A percentile compares a stretch with the other conserved stretches of the same genome.
These are phyloP conservation scores for Atrichornis clamosus DNA, from an alignment of 2,113 vertebrate species.

Conservation along the genomic window DNA sequence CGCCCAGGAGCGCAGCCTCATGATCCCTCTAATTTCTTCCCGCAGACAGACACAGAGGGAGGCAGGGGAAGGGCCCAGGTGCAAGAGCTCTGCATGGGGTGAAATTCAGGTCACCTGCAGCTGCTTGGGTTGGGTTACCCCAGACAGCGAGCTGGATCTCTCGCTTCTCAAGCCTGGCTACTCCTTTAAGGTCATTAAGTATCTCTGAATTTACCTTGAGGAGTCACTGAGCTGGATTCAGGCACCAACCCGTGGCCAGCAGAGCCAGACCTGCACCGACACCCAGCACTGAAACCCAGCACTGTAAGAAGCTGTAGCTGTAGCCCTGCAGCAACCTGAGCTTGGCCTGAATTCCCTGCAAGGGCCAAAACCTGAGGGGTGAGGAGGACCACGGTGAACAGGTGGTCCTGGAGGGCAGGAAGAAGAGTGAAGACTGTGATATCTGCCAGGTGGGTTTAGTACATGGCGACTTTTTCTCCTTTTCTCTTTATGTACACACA, in stretches of 20 bases:
- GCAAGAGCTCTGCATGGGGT: not conserved
- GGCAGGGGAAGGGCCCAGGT: not conserved
- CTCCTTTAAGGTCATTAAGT: not conserved
- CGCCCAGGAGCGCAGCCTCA: not conserved
- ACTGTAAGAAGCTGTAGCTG: no score
- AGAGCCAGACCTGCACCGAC: not conserved
- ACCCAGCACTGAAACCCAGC: not conserved
- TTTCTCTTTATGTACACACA: not conserved
- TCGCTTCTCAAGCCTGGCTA: not conserved
- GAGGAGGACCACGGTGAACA: not conserved
- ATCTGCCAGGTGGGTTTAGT: not conserved
- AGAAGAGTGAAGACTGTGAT: not conserved
- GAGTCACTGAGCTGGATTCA: not conserved
- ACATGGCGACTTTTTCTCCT: not conserved
- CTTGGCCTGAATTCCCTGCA: fast-evolving
- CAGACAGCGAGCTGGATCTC: fast-evolving
- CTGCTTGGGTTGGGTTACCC: not conserved
- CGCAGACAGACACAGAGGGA: fast-evolving
- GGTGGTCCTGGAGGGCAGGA: not conserved
- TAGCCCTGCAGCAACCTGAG: fast-evolving
- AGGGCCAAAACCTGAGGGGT: fast-evolving
- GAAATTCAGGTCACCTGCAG: not conserved
- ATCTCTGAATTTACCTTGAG: not conserved
- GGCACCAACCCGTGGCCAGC: fast-evolving
- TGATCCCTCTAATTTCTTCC: fast-evolving